Conservation (phyloP, 2,888 invertebrate species). For the Carabus problematicus region DNA sequence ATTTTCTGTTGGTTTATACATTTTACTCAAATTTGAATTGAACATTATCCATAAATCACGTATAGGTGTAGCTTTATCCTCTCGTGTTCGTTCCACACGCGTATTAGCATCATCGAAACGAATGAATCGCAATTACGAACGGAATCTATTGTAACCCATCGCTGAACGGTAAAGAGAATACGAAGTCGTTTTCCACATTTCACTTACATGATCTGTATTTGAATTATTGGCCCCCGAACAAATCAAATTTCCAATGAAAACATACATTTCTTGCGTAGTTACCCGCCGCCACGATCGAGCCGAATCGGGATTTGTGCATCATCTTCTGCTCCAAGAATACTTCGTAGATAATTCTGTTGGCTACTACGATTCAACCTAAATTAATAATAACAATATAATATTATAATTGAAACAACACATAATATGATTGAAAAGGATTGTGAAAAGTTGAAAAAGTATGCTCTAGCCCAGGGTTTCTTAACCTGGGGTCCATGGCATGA, state of each 20-base stretch:
- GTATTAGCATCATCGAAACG: constrained; percentile 50
- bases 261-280: constrained; percentile 42
- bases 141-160: constrained; percentile 46
- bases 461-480: too few relatives aligned
- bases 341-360: too few relatives aligned
- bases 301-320: too few relatives aligned
- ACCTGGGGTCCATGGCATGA: too few relatives aligned
- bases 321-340: too few relatives aligned
- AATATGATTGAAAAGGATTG: too few relatives aligned
- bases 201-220: constrained; percentile 45
- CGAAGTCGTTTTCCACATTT: constrained; percentile 45
- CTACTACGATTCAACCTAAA: too few relatives aligned
- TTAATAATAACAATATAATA: too few relatives aligned
- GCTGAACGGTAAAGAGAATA: constrained; percentile 45
- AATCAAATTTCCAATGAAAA: constrained; percentile 46
- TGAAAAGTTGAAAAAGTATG: too few relatives aligned
- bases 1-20: constrained; percentile 45
- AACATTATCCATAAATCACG: constrained; percentile 47
- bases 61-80: constrained; percentile 50
- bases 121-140: constrained; percentile 48
- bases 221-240: constrained; percentile 45
- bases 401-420: too few relatives aligned
- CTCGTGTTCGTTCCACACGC: constrained; percentile 45
- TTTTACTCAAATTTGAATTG: constrained; percentile 45
- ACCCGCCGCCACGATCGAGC: too few relatives aligned